These are phyloP conservation scores for Ascaphus truei DNA, from an alignment of 2,113 vertebrate genomes.

Conservation along the genomic window DNA sequence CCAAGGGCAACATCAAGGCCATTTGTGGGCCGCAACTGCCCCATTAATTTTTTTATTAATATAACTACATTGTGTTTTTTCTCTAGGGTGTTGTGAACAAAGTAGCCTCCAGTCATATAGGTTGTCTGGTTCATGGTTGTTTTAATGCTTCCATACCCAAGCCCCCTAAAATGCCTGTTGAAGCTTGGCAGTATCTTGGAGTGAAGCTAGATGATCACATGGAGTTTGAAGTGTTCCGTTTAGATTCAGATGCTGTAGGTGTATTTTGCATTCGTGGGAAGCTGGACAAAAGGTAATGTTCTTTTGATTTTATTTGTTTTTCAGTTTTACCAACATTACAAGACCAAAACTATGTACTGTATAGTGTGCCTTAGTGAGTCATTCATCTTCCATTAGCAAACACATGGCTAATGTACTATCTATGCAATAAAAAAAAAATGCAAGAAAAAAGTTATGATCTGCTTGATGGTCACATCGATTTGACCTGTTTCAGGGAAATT, in stretches of 20 bases:
- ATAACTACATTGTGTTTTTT: slow-evolving; percentile 3
- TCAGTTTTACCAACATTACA: no score
- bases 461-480: no score
- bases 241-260: slow-evolving; percentile 83
- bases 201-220: slow-evolving; percentile 74
- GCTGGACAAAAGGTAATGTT: slow-evolving; percentile 67
- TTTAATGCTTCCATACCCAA: slow-evolving; percentile 93
- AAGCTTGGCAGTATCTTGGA: slow-evolving; percentile 73
- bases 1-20: no score
- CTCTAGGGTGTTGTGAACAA: slow-evolving; percentile 88
- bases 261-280: slow-evolving; percentile 88
- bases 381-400: no score
- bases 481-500: no score
- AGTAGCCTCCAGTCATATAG: slow-evolving; percentile 80
- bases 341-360: no score
- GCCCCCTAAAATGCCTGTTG: slow-evolving; percentile 68
- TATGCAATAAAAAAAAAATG: no score
- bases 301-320: background rate
- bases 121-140: slow-evolving; percentile 90
- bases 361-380: no score
- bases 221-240: slow-evolving; percentile 79
- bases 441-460: no score
- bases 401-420: no score
- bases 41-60: no score
- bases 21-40: no score